These are phyloP conservation scores for Etheostoma spectabile DNA, from an alignment of 2,113 vertebrate genomes.

Conservation along the genomic window DNA sequence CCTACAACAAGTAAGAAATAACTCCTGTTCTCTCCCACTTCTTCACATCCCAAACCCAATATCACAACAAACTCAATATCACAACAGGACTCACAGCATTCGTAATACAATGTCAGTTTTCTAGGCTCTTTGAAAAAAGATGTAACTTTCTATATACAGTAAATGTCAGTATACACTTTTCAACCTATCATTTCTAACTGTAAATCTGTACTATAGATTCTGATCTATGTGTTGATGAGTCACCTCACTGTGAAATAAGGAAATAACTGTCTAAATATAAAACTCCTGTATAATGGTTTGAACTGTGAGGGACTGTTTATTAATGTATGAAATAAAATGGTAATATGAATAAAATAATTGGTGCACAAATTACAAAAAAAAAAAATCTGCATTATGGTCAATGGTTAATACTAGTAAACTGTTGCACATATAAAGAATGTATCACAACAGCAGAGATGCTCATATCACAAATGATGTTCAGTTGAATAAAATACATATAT, in stretches of 20 bases:
- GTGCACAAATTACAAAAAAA: neutral
- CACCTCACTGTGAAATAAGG: slow-evolving; percentile 9
- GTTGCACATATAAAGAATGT: neutral
- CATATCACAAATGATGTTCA: slow-evolving; percentile 24
- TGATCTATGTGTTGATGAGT: slow-evolving; percentile 21
- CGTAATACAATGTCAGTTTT: neutral
- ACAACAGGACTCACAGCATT: slow-evolving; percentile 16
- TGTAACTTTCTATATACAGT: neutral
- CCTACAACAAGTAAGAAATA: slow-evolving; percentile 13
- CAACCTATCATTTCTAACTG: slow-evolving; percentile 25
- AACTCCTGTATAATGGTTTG: slow-evolving; percentile 14
- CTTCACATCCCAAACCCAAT: neutral
- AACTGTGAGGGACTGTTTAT: slow-evolving; percentile 17
- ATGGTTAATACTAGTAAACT: slow-evolving; percentile 6
- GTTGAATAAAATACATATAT: slow-evolving; percentile 28
- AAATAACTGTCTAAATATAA: slow-evolving; percentile 23
- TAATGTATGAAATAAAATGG: slow-evolving; percentile 32
- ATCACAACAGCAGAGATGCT: slow-evolving; percentile 1
- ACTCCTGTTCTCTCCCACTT: neutral
- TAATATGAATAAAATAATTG: slow-evolving; percentile 46
- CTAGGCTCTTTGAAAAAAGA: slow-evolving; percentile 3
- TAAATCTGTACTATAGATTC: slow-evolving; percentile 24
- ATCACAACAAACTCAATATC: slow-evolving; percentile 13
- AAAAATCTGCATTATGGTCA: neutral
- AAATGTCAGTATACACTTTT: neutral